Evolutionary conservation across 2,113 vertebrate species (phyloP).

Genomic region (Urocitellus parryii): DNA sequence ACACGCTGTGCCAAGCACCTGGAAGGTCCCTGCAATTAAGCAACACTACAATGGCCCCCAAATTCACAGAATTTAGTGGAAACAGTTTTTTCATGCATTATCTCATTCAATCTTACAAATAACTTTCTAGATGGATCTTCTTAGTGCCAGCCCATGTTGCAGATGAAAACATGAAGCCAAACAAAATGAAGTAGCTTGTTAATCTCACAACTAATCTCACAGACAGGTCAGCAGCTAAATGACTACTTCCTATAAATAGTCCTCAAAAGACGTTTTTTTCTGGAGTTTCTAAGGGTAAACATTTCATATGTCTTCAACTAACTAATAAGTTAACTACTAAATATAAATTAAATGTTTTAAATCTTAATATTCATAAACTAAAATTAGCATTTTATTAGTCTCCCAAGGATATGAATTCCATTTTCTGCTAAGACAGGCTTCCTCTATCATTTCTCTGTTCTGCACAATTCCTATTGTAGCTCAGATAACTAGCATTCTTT

Average conservation of each 20-base stretch:
- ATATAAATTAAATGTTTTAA: neutral
- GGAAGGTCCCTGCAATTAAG: neutral
- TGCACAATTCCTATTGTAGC: neutral
- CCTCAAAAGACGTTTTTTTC: neutral
- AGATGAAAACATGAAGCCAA: neutral
- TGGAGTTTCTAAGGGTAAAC: neutral
- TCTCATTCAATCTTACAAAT: neutral
- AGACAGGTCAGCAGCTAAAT: neutral
- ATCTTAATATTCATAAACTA: slow-evolving; percentile 9
- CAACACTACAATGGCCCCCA: neutral
- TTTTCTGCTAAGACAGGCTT: slow-evolving; percentile 4
- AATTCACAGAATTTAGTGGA: neutral
- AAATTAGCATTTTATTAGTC: neutral
- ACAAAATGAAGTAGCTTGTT: neutral
- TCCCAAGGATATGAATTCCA: neutral
- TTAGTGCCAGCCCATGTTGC: neutral
- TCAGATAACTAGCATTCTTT: neutral
- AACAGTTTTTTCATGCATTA: too few relatives aligned
- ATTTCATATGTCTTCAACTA: neutral
- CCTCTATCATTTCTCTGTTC: neutral
- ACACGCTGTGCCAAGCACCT: neutral
- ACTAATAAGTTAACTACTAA: neutral
- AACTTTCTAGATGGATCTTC: neutral
- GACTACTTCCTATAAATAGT: neutral
- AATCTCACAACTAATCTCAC: neutral